Conservation (phyloP, 2,797 vertebrate species). For the Hemibagrus guttatus region DNA sequence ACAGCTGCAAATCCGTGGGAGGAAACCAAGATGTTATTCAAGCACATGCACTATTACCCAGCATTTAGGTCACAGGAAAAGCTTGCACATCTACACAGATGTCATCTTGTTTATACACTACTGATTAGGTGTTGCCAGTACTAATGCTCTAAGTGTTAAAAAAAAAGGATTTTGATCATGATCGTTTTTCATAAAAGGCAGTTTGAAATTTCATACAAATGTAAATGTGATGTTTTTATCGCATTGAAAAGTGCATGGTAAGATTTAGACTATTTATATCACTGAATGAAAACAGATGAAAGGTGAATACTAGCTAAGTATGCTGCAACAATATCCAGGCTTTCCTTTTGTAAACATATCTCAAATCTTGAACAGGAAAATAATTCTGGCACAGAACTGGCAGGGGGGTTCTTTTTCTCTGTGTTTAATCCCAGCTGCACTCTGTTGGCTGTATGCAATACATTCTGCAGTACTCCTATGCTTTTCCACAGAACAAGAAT, state of each 20-base stretch:
- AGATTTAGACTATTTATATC: conserved; percentile 10
- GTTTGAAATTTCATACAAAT: neutral
- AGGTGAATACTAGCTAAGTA: neutral
- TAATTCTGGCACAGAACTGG: neutral
- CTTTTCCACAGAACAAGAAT: neutral
- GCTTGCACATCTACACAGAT: neutral
- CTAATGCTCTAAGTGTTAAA: neutral
- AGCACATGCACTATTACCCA: conserved; percentile 10
- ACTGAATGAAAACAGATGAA: neutral
- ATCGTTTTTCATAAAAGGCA: neutral
- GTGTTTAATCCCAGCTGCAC: neutral
- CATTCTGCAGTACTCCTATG: neutral
- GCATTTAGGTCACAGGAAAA: conserved; percentile 28
- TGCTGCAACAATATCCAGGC: neutral
- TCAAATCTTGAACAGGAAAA: neutral
- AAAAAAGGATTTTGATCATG: neutral
- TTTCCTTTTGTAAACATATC: neutral
- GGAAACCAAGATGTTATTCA: conserved; percentile 31
- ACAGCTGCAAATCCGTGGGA: conserved; percentile 21
- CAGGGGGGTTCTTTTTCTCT: neutral
- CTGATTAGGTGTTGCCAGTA: neutral
- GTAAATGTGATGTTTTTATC: neutral
- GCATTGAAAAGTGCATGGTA: neutral
- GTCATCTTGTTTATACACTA: conserved; percentile 2
- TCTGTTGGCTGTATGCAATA: neutral